phyloP scores from a whole-genome alignment of 2,797 vertebrate genomes.

The Platalea minor region DNA sequence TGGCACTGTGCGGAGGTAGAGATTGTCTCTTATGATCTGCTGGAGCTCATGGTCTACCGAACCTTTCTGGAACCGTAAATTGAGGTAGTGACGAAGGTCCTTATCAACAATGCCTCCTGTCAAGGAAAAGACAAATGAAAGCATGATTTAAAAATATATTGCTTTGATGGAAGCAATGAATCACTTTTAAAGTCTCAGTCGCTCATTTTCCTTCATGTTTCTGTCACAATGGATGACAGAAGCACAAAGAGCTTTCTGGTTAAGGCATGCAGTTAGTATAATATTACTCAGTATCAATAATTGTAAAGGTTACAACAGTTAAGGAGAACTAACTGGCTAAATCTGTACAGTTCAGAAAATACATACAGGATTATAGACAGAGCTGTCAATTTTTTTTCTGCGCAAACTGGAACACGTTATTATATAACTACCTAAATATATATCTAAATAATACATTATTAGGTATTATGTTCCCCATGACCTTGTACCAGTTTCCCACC shows the following conservation, averaged over 20 bases:
- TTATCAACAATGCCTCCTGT: constrained; percentile 96
- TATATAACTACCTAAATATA: neutral
- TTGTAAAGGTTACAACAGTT: neutral
- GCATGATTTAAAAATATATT: neutral
- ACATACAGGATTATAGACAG: neutral
- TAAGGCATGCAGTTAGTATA: neutral
- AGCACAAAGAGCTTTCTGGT: neutral
- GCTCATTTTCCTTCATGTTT: neutral
- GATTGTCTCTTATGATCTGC: constrained; percentile 98
- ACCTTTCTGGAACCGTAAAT: constrained; percentile 97
- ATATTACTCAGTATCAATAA: neutral
- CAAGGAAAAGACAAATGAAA: constrained; percentile 54
- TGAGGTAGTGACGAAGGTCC: constrained; percentile 98
- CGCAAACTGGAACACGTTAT: neutral
- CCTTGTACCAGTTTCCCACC: neutral
- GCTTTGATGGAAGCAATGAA: neutral
- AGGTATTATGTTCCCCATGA: neutral
- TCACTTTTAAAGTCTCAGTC: neutral
- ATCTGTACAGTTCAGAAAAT: neutral
- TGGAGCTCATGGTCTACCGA: constrained; percentile 98
- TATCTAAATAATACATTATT: neutral
- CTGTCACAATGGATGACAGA: neutral
- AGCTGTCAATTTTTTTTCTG: neutral
- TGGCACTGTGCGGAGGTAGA: constrained; percentile 97
- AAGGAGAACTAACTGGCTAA: neutral